Evolutionary conservation across 2,888 invertebrate genomes (phyloP), one percentile per base, ranked within the genome.

Genomic region (Cryptus viduatorius): DNA sequence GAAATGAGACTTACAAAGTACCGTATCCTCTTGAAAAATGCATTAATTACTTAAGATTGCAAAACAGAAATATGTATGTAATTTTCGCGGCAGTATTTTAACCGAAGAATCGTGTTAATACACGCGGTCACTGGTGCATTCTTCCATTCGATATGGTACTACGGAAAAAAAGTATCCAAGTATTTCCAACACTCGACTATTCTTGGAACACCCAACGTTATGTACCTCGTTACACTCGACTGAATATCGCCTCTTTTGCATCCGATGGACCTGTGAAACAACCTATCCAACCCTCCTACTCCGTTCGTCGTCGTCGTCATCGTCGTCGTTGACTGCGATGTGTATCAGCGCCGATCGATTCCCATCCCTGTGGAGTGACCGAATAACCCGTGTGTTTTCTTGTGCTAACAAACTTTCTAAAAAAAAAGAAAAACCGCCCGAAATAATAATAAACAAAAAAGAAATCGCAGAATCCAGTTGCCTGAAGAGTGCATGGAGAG

Each of bases 401-500:
- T 86, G 87, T 86, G 87, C 86, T 87, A 86, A 87, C 82, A 79
- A 81, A 86, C 75, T 82, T 77, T 84, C 69, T 82, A 85, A 53
- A 75, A 69, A 82, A 76, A 67, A 37, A 37, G 64, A 59, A 73
- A 69, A 64, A 44, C 69, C 56, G 31, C 69, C 7, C 59, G 78
- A 72, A 77, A 75, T 16, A 44, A 64, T 48, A 69, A 77, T 31
- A 46, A 19, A n/a, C 31, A n/a, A 24, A 50, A 56, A 42, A 71
- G 68, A 56, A 42, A 37, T 59, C 44, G 12, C 42, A 78, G 61
- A 82, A 59, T 64, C 79, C 29, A 72, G 65, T 79, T 84, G 88
- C 86, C 87, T 87, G 87, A 82, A 68, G 86, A 85, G 84, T 86
- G 88, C 87, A 89, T 85, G 87, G 83, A 29, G 78, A 79, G 79